phyloP scores from a whole-genome alignment of 2,113 vertebrate species.

The Caretta caretta region DNA sequence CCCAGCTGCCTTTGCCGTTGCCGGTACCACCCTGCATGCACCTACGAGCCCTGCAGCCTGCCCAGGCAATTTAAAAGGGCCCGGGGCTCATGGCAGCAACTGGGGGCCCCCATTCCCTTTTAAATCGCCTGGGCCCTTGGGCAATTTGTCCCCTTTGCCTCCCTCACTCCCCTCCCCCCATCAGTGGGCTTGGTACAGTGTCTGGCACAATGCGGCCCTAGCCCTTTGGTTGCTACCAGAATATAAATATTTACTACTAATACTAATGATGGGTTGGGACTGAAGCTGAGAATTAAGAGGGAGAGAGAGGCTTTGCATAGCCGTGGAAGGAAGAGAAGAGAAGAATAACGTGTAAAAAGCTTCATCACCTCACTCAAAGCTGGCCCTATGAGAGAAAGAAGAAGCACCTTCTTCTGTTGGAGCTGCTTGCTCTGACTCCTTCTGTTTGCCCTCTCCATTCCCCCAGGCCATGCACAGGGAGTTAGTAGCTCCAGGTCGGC shows the following conservation, averaged over 20 bases:
- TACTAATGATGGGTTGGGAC: not conserved
- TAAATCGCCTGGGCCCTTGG: no score
- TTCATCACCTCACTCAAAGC: not conserved
- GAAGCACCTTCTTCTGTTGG: not conserved
- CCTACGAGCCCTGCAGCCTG: no score
- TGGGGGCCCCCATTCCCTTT: no score
- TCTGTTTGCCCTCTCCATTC: not conserved
- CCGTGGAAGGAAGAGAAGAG: not conserved
- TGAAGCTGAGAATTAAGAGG: not conserved
- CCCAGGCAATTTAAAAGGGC: no score
- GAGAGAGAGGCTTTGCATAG: not conserved
- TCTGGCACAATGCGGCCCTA: not conserved
- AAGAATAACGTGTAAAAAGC: not conserved
- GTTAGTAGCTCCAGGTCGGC: not conserved
- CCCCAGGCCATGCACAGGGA: fast-evolving
- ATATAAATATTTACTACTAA: not conserved
- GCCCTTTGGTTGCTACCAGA: not conserved
- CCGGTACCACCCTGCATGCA: no score
- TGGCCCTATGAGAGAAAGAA: not conserved
- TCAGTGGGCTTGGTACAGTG: not conserved
- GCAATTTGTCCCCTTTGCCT: no score
- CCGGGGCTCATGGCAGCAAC: no score
- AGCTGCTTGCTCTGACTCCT: fast-evolving
- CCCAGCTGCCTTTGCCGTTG: no score
- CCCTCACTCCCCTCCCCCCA: no score